A percentile compares a stretch with the other conserved stretches of the same genome.
Evolutionary conservation across 2,888 invertebrate species (phyloP).

Genomic region (Himalopsyche anomala): DNA sequence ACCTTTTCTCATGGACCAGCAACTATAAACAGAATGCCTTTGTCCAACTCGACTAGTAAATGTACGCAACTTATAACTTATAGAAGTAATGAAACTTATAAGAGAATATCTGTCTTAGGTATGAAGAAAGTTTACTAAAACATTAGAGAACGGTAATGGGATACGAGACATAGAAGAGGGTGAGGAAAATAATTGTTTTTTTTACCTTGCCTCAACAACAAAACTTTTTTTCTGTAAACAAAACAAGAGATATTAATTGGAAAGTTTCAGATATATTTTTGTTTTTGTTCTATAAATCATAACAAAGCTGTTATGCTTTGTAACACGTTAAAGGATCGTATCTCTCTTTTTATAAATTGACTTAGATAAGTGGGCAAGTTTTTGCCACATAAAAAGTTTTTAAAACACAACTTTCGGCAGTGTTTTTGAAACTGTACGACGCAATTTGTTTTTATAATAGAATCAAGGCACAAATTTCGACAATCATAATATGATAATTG

Average conservation of each 20-base stretch:
- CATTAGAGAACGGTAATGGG: conserved; percentile 62
- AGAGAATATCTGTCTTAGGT: conserved; percentile 45
- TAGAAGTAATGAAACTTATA: conserved; percentile 50
- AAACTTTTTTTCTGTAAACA: conserved; percentile 37
- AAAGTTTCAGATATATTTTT: conserved; percentile 44
- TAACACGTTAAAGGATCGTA: conserved; percentile 37
- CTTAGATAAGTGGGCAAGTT: conserved; percentile 34
- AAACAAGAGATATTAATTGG: conserved; percentile 48
- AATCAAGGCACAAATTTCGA: no score
- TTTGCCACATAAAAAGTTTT: background rate
- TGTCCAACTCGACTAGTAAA: conserved; percentile 40
- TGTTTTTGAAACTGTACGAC: background rate
- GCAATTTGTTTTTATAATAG: no score
- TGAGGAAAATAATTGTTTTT: conserved; percentile 53
- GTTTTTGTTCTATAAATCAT: conserved; percentile 41
- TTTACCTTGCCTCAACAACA: conserved; percentile 55
- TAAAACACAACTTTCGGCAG: background rate
- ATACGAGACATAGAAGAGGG: background rate
- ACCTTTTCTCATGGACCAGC: conserved; percentile 45
- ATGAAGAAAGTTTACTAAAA: conserved; percentile 56
- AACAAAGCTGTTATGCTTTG: conserved; percentile 42
- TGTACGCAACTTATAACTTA: conserved; percentile 48
- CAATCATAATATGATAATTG: no score
- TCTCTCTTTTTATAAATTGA: conserved; percentile 39
- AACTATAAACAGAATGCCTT: conserved; percentile 55